phyloP scores from a whole-genome alignment of 2,113 vertebrate genomes.

The Egretta garzetta region DNA sequence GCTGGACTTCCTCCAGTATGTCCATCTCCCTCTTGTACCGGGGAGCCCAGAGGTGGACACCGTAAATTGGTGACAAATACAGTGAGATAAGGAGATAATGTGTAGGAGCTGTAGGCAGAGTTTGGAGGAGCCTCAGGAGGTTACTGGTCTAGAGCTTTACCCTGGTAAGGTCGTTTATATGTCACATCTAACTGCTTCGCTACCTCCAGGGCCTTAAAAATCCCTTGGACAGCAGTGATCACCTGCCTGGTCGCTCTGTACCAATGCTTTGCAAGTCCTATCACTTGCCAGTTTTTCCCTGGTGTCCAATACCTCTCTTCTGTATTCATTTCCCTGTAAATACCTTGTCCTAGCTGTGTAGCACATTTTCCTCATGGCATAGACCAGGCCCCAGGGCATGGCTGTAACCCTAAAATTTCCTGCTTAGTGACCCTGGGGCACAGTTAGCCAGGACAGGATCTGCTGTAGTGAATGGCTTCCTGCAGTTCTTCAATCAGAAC shows the following conservation, averaged over 20 bases:
- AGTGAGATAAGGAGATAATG: background rate
- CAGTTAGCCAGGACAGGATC: background rate
- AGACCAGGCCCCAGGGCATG: background rate
- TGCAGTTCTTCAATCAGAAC: background rate
- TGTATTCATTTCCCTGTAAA: background rate
- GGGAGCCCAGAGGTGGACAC: background rate
- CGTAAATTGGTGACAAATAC: background rate
- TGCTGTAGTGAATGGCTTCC: background rate
- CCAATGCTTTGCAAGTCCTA: background rate
- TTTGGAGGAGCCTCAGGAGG: background rate
- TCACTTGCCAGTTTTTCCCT: background rate
- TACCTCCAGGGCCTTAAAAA: background rate
- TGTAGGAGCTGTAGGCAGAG: background rate
- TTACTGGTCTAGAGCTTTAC: background rate
- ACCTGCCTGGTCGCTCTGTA: background rate
- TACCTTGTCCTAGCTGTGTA: background rate
- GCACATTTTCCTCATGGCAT: background rate
- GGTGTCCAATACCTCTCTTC: background rate
- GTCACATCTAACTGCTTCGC: fast-evolving
- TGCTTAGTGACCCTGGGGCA: background rate
- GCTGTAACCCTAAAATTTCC: background rate
- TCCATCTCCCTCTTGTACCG: background rate
- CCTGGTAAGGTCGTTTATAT: background rate
- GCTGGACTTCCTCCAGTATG: background rate
- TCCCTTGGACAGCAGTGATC: background rate